A percentile compares a stretch with the other conserved stretches of the same genome.
phyloP scores from a whole-genome alignment of 2,113 vertebrate species.

The Telmatochromis sp. region DNA sequence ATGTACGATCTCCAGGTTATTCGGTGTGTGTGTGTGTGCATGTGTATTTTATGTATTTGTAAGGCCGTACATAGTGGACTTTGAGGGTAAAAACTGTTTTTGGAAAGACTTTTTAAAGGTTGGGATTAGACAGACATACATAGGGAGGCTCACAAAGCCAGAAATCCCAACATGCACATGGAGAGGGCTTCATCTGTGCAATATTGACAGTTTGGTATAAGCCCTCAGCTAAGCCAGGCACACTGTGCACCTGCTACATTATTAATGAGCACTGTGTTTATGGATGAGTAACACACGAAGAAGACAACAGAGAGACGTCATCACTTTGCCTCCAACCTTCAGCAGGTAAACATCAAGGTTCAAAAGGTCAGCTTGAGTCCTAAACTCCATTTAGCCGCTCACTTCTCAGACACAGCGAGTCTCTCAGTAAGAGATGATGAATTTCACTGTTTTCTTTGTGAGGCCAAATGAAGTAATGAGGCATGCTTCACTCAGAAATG shows the following conservation, averaged over 20 bases:
- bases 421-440: not conserved
- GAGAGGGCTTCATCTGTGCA: not conserved
- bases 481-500: not conserved
- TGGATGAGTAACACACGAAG: not conserved
- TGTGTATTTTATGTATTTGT: not conserved
- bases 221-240: not conserved
- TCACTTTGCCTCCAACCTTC: not conserved
- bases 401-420: not conserved
- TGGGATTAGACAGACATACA: not conserved
- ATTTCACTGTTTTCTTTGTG: not conserved
- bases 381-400: not conserved
- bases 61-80: not conserved
- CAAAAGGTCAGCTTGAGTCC: not conserved
- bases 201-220: not conserved
- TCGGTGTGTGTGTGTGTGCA: not conserved
- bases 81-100: not conserved
- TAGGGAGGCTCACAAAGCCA: not conserved
- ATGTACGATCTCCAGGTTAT: not conserved
- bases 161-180: not conserved
- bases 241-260: constrained; percentile 11
- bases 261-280: constrained; percentile 7
- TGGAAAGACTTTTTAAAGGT: not conserved
- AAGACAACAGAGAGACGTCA: not conserved
- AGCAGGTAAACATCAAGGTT: not conserved
- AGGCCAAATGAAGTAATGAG: not conserved